A percentile compares a stretch with the other conserved stretches of the same genome.
Conservation (phyloP, 2,113 vertebrate species). For the Gambusia holbrooki region DNA sequence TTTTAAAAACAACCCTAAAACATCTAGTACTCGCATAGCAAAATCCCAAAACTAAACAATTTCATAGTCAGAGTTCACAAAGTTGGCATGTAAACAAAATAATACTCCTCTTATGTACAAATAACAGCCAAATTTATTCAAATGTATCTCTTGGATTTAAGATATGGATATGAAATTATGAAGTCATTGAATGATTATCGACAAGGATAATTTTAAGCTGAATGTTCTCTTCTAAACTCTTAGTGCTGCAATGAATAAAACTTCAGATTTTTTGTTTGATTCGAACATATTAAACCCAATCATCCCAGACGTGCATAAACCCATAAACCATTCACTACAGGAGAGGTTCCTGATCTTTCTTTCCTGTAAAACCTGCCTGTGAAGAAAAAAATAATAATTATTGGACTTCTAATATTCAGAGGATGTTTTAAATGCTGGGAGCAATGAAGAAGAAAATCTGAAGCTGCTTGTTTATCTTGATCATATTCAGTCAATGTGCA, state of each 20-base stretch:
- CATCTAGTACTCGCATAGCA: too few relatives aligned
- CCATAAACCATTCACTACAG: not conserved
- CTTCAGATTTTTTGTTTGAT: too few relatives aligned
- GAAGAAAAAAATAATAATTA: not conserved
- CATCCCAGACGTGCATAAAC: not conserved
- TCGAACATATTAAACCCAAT: not conserved
- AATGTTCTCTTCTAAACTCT: not conserved
- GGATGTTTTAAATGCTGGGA: not conserved
- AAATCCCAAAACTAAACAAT: too few relatives aligned
- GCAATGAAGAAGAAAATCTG: too few relatives aligned
- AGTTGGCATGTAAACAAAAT: too few relatives aligned
- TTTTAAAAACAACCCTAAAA: too few relatives aligned
- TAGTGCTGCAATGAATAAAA: not conserved
- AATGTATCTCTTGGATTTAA: not conserved
- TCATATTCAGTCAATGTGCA: too few relatives aligned
- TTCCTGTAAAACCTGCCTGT: not conserved
- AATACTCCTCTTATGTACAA: not conserved
- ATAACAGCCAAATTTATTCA: not conserved
- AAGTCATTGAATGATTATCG: not conserved
- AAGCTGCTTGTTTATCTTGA: not conserved
- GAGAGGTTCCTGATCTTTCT: not conserved
- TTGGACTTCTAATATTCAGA: not conserved
- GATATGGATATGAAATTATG: not conserved
- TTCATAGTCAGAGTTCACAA: too few relatives aligned
- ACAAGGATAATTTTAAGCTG: not conserved